These are phyloP conservation scores for Rhadina sibilatrix DNA, from an alignment of 2,113 vertebrate species.

Conservation along the genomic window DNA sequence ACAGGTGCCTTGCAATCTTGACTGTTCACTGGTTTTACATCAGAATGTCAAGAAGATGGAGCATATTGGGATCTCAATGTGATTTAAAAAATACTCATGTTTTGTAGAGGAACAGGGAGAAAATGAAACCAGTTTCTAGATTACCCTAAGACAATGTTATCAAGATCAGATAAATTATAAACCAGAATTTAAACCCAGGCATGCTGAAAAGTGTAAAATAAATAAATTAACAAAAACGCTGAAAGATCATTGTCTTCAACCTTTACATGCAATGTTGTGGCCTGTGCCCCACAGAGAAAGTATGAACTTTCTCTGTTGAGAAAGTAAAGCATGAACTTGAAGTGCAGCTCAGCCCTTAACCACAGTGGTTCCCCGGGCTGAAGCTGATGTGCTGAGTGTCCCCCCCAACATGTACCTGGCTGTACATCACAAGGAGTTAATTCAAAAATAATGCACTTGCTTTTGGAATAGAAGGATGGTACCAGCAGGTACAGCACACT, in stretches of 20 bases:
- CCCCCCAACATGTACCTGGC: neutral
- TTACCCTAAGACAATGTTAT: neutral
- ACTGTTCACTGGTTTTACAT: neutral
- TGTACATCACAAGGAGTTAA: neutral
- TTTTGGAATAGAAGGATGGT: neutral
- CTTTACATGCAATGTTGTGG: neutral
- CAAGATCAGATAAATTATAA: neutral
- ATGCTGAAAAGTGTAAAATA: neutral
- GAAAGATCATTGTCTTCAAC: neutral
- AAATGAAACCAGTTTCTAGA: neutral
- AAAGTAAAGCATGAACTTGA: neutral
- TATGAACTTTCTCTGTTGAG: neutral
- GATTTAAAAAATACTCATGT: neutral
- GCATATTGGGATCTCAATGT: neutral
- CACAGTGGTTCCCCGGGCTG: neutral
- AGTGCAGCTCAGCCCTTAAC: neutral
- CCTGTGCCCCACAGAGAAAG: neutral
- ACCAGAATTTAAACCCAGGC: neutral
- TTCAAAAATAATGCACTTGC: neutral
- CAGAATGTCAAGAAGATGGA: neutral
- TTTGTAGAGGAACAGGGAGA: neutral
- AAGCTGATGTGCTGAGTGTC: neutral
- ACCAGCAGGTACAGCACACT: neutral
- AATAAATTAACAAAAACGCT: neutral
- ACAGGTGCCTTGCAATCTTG: neutral